A percentile compares a stretch with the other conserved stretches of the same genome.
Evolutionary conservation across 2,888 invertebrate genomes (phyloP).

Genomic region (Heliothis peltigera): DNA sequence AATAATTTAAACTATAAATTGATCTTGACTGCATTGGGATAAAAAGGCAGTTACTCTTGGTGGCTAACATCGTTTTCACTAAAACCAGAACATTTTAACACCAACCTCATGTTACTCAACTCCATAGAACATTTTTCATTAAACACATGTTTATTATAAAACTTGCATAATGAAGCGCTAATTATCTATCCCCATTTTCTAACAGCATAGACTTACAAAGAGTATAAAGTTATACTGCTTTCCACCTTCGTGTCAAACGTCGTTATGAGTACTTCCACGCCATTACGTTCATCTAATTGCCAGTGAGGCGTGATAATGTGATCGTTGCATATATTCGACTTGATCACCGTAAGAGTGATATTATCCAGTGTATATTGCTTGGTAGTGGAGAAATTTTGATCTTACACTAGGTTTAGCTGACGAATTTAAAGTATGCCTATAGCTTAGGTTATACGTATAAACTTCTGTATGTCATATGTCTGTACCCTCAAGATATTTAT

Average conservation of each 20-base stretch:
- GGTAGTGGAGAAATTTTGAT: neutral
- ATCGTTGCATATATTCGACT: conserved; percentile 22
- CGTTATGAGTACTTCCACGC: conserved; percentile 22
- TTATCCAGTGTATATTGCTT: conserved; percentile 6
- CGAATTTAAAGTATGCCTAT: neutral
- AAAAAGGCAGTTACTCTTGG: too few species aligned
- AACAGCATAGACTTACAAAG: neutral
- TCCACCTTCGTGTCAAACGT: conserved; percentile 22
- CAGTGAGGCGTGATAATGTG: conserved; percentile 12
- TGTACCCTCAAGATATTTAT: too few species aligned
- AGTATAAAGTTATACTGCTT: neutral
- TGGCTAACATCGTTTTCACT: too few species aligned
- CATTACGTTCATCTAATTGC: conserved; percentile 32
- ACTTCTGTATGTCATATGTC: too few species aligned
- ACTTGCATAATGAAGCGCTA: neutral
- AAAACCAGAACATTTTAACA: too few species aligned
- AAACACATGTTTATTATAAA: neutral
- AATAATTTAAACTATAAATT: too few species aligned
- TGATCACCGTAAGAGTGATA: conserved; percentile 38
- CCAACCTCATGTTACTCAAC: too few species aligned
- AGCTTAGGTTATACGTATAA: too few species aligned
- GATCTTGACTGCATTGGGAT: too few species aligned
- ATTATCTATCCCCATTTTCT: neutral
- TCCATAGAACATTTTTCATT: neutral
- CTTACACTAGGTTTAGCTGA: neutral